Conservation (phyloP, 2,113 vertebrate genomes). For the Willisornis vidua region DNA sequence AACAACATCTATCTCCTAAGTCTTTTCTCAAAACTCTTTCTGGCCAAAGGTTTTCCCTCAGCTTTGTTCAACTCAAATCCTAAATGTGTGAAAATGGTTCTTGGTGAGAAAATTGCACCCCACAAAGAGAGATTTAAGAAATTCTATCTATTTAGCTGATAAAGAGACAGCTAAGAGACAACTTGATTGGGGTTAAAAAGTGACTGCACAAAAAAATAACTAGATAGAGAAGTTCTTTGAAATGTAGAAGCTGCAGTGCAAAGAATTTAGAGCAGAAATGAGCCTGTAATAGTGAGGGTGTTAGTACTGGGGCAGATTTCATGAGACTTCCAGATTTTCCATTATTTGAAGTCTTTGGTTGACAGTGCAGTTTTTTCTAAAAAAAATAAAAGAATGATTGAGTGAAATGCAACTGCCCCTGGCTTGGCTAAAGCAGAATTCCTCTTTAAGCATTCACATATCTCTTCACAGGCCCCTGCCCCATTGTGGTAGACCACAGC, state of each 20-base stretch:
- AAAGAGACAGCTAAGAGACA: conserved; percentile 15
- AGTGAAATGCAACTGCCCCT: neutral
- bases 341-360: neutral
- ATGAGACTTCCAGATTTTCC: neutral
- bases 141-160: neutral
- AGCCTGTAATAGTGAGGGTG: neutral
- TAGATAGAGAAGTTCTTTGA: neutral
- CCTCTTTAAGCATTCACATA: neutral
- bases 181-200: neutral
- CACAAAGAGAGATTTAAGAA: conserved; percentile 12
- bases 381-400: neutral
- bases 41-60: neutral
- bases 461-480: neutral
- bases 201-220: neutral
- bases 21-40: neutral
- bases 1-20: conserved; percentile 32
- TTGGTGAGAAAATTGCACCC: conserved; percentile 13
- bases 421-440: neutral
- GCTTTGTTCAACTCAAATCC: neutral
- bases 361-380: neutral
- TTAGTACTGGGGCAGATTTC: neutral
- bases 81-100: neutral
- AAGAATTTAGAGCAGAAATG: neutral
- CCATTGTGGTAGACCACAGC: rapidly evolving
- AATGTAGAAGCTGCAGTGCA: neutral